phyloP scores from a whole-genome alignment of 2,113 vertebrate species.

The Fregetta grallaria region DNA sequence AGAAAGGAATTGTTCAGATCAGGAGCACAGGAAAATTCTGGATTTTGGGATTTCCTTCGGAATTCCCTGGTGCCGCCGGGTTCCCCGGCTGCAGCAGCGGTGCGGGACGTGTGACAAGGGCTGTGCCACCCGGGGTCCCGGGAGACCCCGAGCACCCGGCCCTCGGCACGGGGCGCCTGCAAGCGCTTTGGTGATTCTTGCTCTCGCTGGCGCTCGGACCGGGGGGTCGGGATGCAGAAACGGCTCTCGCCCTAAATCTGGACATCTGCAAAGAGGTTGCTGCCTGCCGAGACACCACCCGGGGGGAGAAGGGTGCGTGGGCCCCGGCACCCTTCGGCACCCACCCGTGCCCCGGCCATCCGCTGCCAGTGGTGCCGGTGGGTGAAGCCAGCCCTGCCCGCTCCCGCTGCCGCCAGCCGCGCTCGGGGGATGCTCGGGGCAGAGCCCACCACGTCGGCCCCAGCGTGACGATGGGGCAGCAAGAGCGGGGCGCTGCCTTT shows the following conservation, averaged over 20 bases:
- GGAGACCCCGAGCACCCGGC: rapidly evolving
- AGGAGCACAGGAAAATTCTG: background rate
- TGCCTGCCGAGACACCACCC: rapidly evolving
- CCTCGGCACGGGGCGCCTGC: rapidly evolving
- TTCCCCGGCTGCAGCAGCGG: background rate
- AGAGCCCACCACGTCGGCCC: background rate
- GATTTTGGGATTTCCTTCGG: background rate
- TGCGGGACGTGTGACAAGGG: rapidly evolving
- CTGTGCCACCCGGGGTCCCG: background rate
- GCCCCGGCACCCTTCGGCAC: background rate
- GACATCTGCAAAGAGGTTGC: background rate
- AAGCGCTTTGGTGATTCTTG: rapidly evolving
- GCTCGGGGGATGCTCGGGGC: rapidly evolving
- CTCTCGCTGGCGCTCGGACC: background rate
- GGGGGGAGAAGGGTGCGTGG: rapidly evolving
- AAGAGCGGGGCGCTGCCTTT: background rate
- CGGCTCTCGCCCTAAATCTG: background rate
- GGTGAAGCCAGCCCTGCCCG: background rate
- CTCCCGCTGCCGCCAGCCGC: rapidly evolving
- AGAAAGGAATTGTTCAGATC: background rate
- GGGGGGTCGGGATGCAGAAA: background rate
- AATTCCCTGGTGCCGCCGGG: background rate
- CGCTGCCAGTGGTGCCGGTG: background rate
- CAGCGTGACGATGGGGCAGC: rapidly evolving
- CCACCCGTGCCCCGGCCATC: rapidly evolving